These are phyloP conservation scores for Eufriesea mexicana DNA, from an alignment of 1,140 invertebrate species.

Conservation along the genomic window DNA sequence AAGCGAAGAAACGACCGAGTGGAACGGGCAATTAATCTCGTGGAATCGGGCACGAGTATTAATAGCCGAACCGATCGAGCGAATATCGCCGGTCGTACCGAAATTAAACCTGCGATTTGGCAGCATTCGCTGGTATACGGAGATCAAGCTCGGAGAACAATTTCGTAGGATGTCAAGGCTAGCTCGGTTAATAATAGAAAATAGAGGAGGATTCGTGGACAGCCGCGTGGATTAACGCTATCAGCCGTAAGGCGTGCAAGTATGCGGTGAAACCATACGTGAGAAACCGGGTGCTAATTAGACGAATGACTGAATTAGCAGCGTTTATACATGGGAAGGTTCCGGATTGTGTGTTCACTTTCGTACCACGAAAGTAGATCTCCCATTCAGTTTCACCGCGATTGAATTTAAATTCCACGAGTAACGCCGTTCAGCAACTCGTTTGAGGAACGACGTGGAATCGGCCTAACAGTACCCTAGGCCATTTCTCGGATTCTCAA, in stretches of 20 bases:
- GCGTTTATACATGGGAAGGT: slow-evolving; percentile 12
- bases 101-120: slow-evolving; percentile 30
- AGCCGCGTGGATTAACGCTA: not conserved
- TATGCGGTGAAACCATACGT: slow-evolving; percentile 25
- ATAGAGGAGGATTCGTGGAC: not conserved
- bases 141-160: not conserved
- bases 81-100: not conserved
- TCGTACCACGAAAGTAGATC: slow-evolving; percentile 32
- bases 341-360: slow-evolving; percentile 29
- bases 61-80: not conserved
- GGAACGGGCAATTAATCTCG: not conserved
- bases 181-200: slow-evolving; percentile 52
- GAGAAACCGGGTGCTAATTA: slow-evolving; percentile 51
- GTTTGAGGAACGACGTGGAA: too few relatives aligned
- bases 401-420: slow-evolving; percentile 43
- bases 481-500: not conserved
- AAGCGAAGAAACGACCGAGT: not conserved
- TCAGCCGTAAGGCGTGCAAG: not conserved
- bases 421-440: not conserved
- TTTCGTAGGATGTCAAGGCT: slow-evolving; percentile 46
- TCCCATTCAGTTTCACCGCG: slow-evolving; percentile 33
- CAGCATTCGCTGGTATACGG: slow-evolving; percentile 16
- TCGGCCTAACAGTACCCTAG: not conserved
- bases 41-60: not conserved
- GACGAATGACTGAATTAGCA: slow-evolving; percentile 36